Evolutionary conservation across 35 echinoderm and acorn worm genomes (phyloP).

Genomic region (Lytechinus variegatus): DNA sequence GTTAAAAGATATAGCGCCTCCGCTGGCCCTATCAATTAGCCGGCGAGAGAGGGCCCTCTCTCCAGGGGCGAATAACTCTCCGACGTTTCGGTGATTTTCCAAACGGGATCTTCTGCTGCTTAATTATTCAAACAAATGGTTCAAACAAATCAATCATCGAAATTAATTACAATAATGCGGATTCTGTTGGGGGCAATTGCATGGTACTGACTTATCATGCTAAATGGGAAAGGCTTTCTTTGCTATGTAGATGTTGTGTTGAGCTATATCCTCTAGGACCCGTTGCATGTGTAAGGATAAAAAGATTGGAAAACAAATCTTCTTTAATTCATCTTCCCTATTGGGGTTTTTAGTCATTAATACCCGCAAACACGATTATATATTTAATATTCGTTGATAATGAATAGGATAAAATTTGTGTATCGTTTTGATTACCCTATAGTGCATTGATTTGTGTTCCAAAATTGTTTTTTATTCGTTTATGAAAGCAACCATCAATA

Average conservation of each 20-base stretch:
- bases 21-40: constrained; percentile 37
- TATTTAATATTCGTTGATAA: background rate
- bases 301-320: background rate
- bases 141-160: constrained; percentile 43
- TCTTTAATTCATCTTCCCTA: background rate
- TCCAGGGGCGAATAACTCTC: constrained; percentile 11
- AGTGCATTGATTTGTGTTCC: too few species aligned
- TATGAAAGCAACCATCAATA: too few species aligned
- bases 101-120: constrained; percentile 25
- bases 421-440: background rate
- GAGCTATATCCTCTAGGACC: background rate
- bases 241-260: background rate
- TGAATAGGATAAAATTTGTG: background rate
- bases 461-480: too few species aligned
- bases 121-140: constrained; percentile 41
- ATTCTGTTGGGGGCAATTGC: background rate
- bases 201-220: constrained; percentile 26
- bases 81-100: constrained; percentile 38
- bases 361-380: background rate
- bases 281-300: background rate
- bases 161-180: constrained; percentile 43
- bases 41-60: background rate
- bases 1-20: constrained; percentile 8
- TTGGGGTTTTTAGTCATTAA: background rate
- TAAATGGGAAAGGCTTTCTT: background rate